Base-by-base conservation (phyloP, 2,113 vertebrate genomes). In the Azemiops feae region DNA sequence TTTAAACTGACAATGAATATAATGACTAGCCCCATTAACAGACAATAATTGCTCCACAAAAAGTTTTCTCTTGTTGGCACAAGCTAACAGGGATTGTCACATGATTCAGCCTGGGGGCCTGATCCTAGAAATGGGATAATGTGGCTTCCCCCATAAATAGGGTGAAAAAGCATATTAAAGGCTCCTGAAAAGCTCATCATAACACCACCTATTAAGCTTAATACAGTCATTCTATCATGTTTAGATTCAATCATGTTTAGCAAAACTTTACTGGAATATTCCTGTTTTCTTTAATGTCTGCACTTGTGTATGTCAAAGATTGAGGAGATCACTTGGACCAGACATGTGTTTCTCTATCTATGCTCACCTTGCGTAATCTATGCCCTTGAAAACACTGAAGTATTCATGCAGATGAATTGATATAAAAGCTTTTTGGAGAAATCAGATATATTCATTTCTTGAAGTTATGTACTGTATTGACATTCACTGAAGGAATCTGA, bases 401-500 rank as follows among this genome's bases (percentile, higher is more conserved):
- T 69, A 88, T 88, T 30, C n/a, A 5, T 27, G 60, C 30, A 88
- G 58, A 89, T 54, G 87, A 92, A 53, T 23, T 39, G 30, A 92
- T 92, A 81, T 20, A 45, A 90, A 89, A 81, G 16, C 23, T 30
- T 54, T 93, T 92, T 18, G 1, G 39, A 87, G 93, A 91, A 92
- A 93, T 92, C 91, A 91, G 93, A 88, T 1, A 93, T 64, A 90
- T 16, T 4, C 34, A 92, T 74, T 54, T 47, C 45, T 69, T 93
- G 5, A 14, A 53, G 4, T 93, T 87, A 85, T 93, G 91, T 50
- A 50, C 47, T 85, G 91, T 58, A 25, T 92, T 92, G 30, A 91
- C 94, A 81, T 14, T 92, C 87, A 92, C n/a, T 89, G 87, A 30
- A 94, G 45, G 20, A 94, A 50, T 88, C 57, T 90, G 90, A 92